These are phyloP conservation scores for Dryocosmus kuriphilus DNA, from an alignment of 2,888 invertebrate species.

Conservation along the genomic window DNA sequence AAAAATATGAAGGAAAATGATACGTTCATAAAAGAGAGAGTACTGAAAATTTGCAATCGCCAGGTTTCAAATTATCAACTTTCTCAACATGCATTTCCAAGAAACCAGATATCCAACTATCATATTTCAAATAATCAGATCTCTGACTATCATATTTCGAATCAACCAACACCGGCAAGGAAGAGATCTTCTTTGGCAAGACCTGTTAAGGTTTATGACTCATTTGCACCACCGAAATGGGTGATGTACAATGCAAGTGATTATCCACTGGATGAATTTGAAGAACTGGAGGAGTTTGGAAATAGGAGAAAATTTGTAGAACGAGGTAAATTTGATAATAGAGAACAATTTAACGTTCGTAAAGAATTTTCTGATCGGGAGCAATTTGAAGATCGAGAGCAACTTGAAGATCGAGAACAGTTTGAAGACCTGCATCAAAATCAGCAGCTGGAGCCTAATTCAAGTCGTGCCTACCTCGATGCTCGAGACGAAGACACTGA, in stretches of 20 bases:
- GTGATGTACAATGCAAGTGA: neutral
- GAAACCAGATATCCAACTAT: conserved; percentile 1
- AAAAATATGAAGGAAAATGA: conserved; percentile 41
- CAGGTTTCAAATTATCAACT: neutral
- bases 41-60: conserved; percentile 2
- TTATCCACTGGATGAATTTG: neutral
- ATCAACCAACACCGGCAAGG: conserved; percentile 64
- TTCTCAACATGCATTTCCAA: neutral
- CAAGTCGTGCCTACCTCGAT: conserved; percentile 21
- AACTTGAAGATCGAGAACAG: conserved; percentile 38
- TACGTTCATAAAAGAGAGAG: conserved; percentile 21
- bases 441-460: conserved; percentile 4
- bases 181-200: conserved; percentile 73
- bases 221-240: conserved; percentile 64
- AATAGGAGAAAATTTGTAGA: neutral
- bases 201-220: conserved; percentile 73
- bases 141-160: conserved; percentile 10
- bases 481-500: conserved; percentile 59
- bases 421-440: neutral
- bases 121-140: neutral
- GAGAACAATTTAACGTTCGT: conserved; percentile 46
- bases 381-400: conserved; percentile 45
- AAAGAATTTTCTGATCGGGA: conserved; percentile 46
- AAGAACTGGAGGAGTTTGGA: neutral
- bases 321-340: conserved; percentile 32